phyloP scores from a whole-genome alignment of 2,113 vertebrate species.

The Rhinolophus ferrumequinum region DNA sequence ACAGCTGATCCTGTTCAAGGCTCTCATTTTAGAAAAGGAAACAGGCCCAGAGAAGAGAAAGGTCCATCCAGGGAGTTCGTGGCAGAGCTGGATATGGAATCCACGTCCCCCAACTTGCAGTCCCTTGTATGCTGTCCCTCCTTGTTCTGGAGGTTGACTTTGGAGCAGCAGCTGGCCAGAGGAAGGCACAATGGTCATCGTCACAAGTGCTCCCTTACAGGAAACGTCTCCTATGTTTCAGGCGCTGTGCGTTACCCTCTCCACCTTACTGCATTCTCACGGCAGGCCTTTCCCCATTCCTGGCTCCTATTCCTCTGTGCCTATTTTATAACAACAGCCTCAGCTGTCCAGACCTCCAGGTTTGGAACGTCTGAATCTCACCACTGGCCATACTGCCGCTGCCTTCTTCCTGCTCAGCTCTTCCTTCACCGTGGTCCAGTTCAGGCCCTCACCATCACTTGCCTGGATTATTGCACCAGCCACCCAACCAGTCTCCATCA shows the following conservation, averaged over 20 bases:
- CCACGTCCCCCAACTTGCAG: not conserved
- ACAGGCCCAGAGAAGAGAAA: not conserved
- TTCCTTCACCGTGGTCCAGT: not conserved
- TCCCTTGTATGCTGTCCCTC: not conserved
- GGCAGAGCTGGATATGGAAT: not conserved
- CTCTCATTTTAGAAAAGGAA: not conserved
- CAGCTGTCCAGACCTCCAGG: not conserved
- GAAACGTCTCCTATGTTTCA: too few species aligned
- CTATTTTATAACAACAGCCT: not conserved
- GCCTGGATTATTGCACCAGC: not conserved
- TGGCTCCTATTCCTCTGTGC: not conserved
- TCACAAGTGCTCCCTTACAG: accelerated
- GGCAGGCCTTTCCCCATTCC: not conserved
- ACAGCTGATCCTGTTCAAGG: not conserved
- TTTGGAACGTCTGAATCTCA: not conserved
- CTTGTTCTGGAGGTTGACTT: not conserved
- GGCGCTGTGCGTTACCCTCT: not conserved
- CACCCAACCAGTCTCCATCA: not conserved
- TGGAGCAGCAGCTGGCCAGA: not conserved
- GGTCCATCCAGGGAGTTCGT: not conserved
- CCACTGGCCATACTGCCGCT: not conserved
- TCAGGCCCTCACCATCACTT: not conserved
- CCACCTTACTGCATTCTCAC: not conserved
- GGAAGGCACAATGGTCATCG: not conserved
- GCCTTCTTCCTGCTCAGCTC: not conserved